Evolutionary conservation across 2,888 invertebrate species (phyloP).

Genomic region (Trissolcus brochymenae): DNA sequence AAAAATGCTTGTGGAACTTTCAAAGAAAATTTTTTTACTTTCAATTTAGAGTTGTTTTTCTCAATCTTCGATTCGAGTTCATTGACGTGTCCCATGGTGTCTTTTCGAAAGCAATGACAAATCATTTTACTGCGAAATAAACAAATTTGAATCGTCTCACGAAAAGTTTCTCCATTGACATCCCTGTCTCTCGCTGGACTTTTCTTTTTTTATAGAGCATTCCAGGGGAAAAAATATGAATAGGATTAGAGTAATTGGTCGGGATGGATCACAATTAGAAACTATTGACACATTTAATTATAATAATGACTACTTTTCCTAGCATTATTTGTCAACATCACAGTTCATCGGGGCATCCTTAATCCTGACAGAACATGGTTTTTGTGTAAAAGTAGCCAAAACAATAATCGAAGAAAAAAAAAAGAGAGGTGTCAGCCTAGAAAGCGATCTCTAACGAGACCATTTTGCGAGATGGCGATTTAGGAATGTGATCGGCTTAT

Average conservation of each 20-base stretch:
- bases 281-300: neutral
- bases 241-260: neutral
- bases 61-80: too few relatives aligned
- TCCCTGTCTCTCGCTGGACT: too few relatives aligned
- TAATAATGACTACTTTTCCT: neutral
- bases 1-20: too few relatives aligned
- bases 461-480: constrained; percentile 44
- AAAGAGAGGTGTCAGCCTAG: neutral
- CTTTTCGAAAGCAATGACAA: too few relatives aligned
- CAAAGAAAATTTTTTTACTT: too few relatives aligned
- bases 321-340: neutral
- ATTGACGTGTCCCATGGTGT: too few relatives aligned
- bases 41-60: too few relatives aligned
- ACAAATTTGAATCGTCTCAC: too few relatives aligned
- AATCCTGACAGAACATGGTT: neutral
- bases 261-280: constrained; percentile 1
- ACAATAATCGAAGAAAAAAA: constrained; percentile 6
- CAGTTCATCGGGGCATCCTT: neutral
- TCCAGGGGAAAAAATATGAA: neutral
- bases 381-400: neutral
- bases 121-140: too few relatives aligned
- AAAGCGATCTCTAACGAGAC: constrained; percentile 13
- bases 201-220: neutral
- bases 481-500: constrained; percentile 37
- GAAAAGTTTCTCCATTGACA: too few relatives aligned